These are phyloP conservation scores for Stegastes partitus DNA, from an alignment of 2,113 vertebrate species.

Conservation along the genomic window DNA sequence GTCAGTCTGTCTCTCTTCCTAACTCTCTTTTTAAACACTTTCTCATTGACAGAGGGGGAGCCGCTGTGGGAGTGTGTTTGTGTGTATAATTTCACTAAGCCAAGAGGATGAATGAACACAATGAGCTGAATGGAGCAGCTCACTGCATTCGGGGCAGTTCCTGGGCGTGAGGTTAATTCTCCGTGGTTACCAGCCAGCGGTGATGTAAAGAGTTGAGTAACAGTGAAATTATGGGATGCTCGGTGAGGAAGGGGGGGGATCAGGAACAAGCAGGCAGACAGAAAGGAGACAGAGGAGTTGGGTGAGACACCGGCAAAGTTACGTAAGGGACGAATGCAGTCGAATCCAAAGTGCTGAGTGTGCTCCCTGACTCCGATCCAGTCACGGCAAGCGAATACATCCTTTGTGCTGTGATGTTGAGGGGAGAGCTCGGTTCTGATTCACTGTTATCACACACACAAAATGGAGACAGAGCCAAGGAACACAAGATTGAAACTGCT, in stretches of 20 bases:
- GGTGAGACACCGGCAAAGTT: conserved; percentile 39
- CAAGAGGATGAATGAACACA: conserved; percentile 60
- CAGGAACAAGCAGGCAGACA: conserved; percentile 13
- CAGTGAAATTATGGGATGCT: conserved; percentile 66
- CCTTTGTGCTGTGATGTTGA: conserved; percentile 22
- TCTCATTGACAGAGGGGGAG: background rate
- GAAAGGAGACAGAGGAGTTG: conserved; percentile 16
- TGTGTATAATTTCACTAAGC: conserved; percentile 27
- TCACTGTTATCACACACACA: conserved; percentile 19
- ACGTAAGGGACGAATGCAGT: conserved; percentile 38
- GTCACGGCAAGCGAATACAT: background rate
- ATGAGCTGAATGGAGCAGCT: conserved; percentile 58
- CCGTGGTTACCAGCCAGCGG: conserved; percentile 64
- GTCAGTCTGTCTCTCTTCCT: background rate
- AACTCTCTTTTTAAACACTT: conserved; percentile 15
- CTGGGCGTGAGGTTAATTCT: conserved; percentile 60
- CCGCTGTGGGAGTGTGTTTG: background rate
- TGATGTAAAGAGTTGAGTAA: conserved; percentile 70
- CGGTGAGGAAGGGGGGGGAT: background rate
- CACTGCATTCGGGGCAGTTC: conserved; percentile 50
- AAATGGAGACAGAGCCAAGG: conserved; percentile 5
- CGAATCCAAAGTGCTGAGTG: conserved; percentile 41
- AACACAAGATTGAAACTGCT: background rate
- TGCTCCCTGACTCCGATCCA: conserved; percentile 16
- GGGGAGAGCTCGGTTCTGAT: conserved; percentile 9